These are phyloP conservation scores for Trisateles emortualis DNA, from an alignment of 2,888 invertebrate genomes.

Conservation along the genomic window DNA sequence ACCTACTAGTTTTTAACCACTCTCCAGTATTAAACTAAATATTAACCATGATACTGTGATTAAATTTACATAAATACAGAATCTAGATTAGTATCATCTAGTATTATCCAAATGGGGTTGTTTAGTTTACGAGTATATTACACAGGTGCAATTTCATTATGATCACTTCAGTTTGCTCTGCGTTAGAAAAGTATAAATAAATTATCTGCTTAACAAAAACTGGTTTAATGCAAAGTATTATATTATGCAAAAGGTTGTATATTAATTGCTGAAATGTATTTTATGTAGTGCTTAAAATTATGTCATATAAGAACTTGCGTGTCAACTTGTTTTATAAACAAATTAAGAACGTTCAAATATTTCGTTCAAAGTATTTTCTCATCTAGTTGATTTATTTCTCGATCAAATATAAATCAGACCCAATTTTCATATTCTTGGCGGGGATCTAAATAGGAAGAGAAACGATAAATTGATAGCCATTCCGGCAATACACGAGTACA, in stretches of 20 bases:
- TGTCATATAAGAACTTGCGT: constrained; percentile 4
- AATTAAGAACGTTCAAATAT: neutral
- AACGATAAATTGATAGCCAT: constrained; percentile 46
- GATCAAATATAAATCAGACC: neutral
- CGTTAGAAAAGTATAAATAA: constrained; percentile 22
- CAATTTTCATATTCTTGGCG: constrained; percentile 22
- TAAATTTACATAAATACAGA: constrained; percentile 49
- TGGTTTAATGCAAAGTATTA: constrained; percentile 13
- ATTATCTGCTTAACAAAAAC: constrained; percentile 15
- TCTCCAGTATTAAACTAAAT: constrained; percentile 34
- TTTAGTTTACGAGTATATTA: constrained; percentile 15
- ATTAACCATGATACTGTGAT: constrained; percentile 32
- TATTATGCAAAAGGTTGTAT: constrained; percentile 6
- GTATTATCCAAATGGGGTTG: constrained; percentile 24
- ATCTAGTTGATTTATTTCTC: neutral
- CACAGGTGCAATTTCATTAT: constrained; percentile 3
- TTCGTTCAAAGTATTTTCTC: neutral
- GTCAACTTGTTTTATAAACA: constrained; percentile 2
- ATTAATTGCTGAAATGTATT: constrained; percentile 14
- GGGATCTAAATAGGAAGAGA: constrained; percentile 24
- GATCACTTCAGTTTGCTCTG: constrained; percentile 7
- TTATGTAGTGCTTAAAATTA: constrained; percentile 19
- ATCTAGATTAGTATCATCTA: constrained; percentile 34
- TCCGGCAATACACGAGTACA: constrained; percentile 29
- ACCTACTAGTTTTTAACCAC: constrained; percentile 39